A percentile compares a stretch with the other conserved stretches of the same genome.
These are phyloP conservation scores for Eremobia ochroleuca DNA, from an alignment of 2,888 invertebrate species.

Conservation along the genomic window DNA sequence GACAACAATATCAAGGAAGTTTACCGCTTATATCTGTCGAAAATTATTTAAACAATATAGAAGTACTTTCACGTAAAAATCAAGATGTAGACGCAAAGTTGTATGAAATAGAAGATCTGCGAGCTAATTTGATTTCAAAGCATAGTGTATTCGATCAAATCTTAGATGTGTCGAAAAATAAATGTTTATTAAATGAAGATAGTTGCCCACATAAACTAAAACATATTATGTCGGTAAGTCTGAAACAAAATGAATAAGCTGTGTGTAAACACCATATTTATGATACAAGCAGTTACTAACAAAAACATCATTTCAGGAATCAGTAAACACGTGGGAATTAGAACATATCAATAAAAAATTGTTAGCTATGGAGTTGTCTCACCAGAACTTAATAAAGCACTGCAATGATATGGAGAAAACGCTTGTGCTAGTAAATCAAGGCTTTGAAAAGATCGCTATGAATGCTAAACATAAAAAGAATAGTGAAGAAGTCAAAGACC, in stretches of 20 bases:
- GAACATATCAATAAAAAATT: slow-evolving; percentile 81
- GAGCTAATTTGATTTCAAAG: slow-evolving; percentile 80
- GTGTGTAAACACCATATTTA: background rate
- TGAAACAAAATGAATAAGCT: background rate
- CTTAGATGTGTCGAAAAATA: slow-evolving; percentile 78
- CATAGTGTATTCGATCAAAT: slow-evolving; percentile 85
- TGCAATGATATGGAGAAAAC: slow-evolving; percentile 82
- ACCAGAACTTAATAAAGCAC: slow-evolving; percentile 76
- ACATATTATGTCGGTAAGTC: slow-evolving; percentile 78
- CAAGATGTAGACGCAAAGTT: slow-evolving; percentile 79
- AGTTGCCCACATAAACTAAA: slow-evolving; percentile 83
- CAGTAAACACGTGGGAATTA: slow-evolving; percentile 77
- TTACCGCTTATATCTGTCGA: slow-evolving; percentile 83
- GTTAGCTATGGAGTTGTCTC: slow-evolving; percentile 76
- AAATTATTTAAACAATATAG: slow-evolving; percentile 80
- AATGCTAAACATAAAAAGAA: slow-evolving; percentile 54
- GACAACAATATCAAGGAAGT: slow-evolving; percentile 86
- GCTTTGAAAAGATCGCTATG: slow-evolving; percentile 73
- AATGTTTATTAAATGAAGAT: slow-evolving; percentile 80
- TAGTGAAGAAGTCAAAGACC: slow-evolving; percentile 54
- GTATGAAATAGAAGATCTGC: slow-evolving; percentile 84
- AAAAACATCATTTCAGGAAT: slow-evolving; percentile 75
- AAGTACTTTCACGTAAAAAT: slow-evolving; percentile 80
- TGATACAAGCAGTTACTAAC: background rate
- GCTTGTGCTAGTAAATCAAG: slow-evolving; percentile 82